phyloP scores from a whole-genome alignment of 1,140 invertebrate genomes.

The Himalopsyche phryganea region DNA sequence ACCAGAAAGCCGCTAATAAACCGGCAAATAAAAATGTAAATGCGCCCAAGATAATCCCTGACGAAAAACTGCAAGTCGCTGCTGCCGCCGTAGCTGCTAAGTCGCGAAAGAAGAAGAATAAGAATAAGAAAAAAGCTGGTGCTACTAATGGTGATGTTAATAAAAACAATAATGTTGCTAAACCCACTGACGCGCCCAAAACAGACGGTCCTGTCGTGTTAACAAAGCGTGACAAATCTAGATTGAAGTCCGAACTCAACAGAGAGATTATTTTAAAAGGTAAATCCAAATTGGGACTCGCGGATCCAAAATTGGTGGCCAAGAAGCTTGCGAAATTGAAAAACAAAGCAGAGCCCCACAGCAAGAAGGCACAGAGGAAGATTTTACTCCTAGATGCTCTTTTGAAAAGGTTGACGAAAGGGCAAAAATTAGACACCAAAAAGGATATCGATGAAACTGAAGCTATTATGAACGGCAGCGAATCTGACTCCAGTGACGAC shows the following conservation, averaged over 20 bases:
- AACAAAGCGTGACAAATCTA: constrained; percentile 27
- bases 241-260: constrained; percentile 31
- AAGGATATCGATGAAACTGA: neutral
- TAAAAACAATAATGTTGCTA: neutral
- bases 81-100: constrained; percentile 8
- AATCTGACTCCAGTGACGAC: neutral
- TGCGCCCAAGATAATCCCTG: constrained; percentile 5
- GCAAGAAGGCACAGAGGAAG: constrained; percentile 27
- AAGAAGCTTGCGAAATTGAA: constrained; percentile 24
- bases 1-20: constrained; percentile 4
- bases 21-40: constrained; percentile 1
- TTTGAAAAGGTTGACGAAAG: neutral
- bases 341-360: constrained; percentile 21
- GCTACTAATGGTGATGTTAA: constrained; percentile 1
- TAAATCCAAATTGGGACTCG: constrained; percentile 14
- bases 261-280: constrained; percentile 27
- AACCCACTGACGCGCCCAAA: constrained; percentile 17
- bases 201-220: constrained; percentile 14
- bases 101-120: constrained; percentile 17
- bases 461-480: constrained; percentile 1
- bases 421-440: constrained; percentile 1
- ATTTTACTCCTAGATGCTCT: constrained; percentile 22
- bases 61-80: constrained; percentile 9
- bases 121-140: constrained; percentile 9
- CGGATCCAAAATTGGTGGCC: constrained; percentile 15